Conservation (phyloP, 2,888 invertebrate genomes). For the Cantharis rustica region DNA sequence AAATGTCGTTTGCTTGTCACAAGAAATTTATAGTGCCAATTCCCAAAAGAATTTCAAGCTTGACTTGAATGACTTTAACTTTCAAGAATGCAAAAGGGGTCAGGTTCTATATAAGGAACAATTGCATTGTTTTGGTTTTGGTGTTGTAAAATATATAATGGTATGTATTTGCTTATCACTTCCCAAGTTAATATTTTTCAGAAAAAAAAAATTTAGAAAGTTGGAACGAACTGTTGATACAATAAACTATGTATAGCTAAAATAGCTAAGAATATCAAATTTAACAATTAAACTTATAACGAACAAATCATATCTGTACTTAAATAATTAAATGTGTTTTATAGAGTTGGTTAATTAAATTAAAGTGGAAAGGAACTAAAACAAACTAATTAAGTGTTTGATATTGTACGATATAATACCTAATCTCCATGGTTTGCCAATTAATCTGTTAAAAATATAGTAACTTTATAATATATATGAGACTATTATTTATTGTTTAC, state of each 20-base stretch:
- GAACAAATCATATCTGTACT: not conserved
- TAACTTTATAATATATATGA: too few species aligned
- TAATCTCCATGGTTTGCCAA: not conserved
- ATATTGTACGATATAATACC: not conserved
- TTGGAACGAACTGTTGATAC: not conserved
- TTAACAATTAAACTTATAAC: not conserved
- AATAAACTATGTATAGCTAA: not conserved
- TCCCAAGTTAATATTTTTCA: not conserved
- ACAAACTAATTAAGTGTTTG: not conserved
- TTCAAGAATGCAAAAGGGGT: conserved; percentile 24
- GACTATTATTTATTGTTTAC: too few species aligned
- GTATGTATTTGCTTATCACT: not conserved
- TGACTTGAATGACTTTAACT: conserved; percentile 17
- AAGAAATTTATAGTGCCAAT: conserved; percentile 33
- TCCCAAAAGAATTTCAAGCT: conserved; percentile 28
- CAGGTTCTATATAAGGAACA: conserved; percentile 2
- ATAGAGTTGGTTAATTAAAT: not conserved
- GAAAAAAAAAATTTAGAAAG: not conserved
- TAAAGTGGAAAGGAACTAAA: not conserved
- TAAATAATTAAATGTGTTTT: not conserved
- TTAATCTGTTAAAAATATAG: not conserved
- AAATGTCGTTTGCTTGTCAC: conserved; percentile 37
- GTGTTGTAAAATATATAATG: not conserved
- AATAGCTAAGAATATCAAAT: not conserved
- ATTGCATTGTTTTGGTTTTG: conserved; percentile 2